phyloP scores from a whole-genome alignment of 2,113 vertebrate genomes.

The Callipepla californica region DNA sequence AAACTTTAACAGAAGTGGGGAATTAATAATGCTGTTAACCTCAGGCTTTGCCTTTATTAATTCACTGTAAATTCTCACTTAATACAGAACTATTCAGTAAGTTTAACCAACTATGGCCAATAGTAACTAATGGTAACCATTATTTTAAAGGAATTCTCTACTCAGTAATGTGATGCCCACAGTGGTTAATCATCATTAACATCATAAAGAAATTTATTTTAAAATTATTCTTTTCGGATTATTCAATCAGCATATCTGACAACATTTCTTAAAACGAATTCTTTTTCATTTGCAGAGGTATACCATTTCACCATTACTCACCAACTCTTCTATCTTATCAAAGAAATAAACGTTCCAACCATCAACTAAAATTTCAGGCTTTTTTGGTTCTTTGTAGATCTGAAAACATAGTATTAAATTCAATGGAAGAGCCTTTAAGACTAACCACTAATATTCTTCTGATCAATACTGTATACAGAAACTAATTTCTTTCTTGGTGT shows the following conservation, averaged over 20 bases:
- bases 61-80: neutral
- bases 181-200: neutral
- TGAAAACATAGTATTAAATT: slow-evolving; percentile 73
- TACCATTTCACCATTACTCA: slow-evolving; percentile 64
- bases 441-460: slow-evolving; percentile 1
- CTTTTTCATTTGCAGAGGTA: neutral
- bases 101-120: neutral
- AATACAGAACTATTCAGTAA: neutral
- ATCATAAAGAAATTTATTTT: neutral
- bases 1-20: neutral
- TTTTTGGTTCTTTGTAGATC: slow-evolving; percentile 88
- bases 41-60: neutral
- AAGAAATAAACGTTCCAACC: slow-evolving; percentile 96
- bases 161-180: neutral
- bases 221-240: neutral
- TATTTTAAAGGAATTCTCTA: neutral
- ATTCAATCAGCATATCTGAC: neutral
- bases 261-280: neutral
- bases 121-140: neutral
- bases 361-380: slow-evolving; percentile 90
- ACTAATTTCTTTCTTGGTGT: neutral
- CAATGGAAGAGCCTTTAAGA: slow-evolving; percentile 31
- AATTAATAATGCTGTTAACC: neutral
- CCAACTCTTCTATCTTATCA: slow-evolving; percentile 86
- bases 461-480: neutral